A percentile compares a stretch with the other conserved stretches of the same genome.
phyloP scores from a whole-genome alignment of 2,113 vertebrate species.

The Tonatia bakeri region DNA sequence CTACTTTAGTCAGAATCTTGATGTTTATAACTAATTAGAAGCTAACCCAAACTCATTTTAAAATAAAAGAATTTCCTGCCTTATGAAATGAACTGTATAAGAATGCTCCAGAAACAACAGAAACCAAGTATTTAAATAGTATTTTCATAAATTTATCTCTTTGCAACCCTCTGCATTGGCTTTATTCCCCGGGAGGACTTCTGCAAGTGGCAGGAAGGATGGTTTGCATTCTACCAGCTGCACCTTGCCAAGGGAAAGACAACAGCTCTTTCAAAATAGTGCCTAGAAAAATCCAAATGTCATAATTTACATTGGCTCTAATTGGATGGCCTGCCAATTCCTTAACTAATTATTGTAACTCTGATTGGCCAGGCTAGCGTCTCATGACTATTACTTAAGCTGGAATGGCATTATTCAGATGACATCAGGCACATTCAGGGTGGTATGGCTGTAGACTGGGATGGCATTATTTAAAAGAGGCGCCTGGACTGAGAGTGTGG shows the following conservation, averaged over 20 bases:
- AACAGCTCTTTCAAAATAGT: not conserved
- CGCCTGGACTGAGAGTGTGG: not conserved
- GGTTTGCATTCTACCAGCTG: not conserved
- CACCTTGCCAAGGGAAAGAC: not conserved
- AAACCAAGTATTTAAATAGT: not conserved
- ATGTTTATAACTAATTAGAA: not conserved
- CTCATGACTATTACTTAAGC: not conserved
- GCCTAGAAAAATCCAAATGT: not conserved
- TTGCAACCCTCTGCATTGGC: not conserved
- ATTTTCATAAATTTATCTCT: not conserved
- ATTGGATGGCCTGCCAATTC: not conserved
- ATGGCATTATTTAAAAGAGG: not conserved
- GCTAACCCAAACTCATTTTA: not conserved
- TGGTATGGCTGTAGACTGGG: too few relatives aligned
- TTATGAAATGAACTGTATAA: not conserved
- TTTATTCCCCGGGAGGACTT: not conserved
- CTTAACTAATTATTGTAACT: not conserved
- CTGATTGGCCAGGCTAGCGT: not conserved
- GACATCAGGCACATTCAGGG: too few relatives aligned
- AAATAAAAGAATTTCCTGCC: not conserved
- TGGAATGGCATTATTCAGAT: not conserved
- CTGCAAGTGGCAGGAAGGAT: not conserved
- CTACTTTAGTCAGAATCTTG: not conserved
- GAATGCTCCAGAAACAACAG: not conserved
- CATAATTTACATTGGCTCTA: not conserved